Conservation (phyloP, 2,888 invertebrate species). For the Scelioninae gen. 1 region DNA sequence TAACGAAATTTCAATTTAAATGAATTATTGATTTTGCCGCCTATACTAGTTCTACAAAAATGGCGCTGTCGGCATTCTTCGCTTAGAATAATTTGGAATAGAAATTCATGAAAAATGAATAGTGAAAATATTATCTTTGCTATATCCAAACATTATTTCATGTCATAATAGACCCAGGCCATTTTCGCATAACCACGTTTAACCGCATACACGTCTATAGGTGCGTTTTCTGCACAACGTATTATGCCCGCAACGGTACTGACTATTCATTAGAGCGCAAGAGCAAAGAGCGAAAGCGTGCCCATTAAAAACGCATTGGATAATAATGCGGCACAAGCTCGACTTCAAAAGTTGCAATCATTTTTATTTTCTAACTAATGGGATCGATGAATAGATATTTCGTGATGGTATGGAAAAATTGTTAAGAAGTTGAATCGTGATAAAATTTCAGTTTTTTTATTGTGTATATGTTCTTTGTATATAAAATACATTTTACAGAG, state of each 20-base stretch:
- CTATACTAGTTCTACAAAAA: no score
- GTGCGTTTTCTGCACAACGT: constrained; percentile 57
- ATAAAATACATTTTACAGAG: no score
- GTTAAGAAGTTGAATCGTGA: neutral
- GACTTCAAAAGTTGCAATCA: constrained; percentile 53
- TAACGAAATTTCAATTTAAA: no score
- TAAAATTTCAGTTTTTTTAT: no score
- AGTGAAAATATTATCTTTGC: no score
- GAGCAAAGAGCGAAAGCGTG: constrained; percentile 69
- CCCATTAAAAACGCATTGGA: constrained; percentile 79
- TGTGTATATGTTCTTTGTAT: no score
- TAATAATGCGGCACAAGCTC: constrained; percentile 77
- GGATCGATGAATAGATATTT: no score
- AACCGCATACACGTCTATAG: constrained; percentile 35
- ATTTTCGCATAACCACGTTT: constrained; percentile 45
- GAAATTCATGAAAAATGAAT: neutral
- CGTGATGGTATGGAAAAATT: neutral
- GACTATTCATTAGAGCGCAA: constrained; percentile 67
- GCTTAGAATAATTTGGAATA: neutral
- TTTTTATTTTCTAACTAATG: neutral
- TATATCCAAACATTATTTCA: constrained; percentile 31
- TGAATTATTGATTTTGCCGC: no score
- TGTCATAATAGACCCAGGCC: constrained; percentile 52
- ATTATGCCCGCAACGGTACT: constrained; percentile 55
- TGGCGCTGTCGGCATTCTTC: no score